A percentile compares a stretch with the other conserved stretches of the same genome.
These are phyloP conservation scores for Felis chaus DNA, from an alignment of 2,113 vertebrate species.

Conservation along the genomic window DNA sequence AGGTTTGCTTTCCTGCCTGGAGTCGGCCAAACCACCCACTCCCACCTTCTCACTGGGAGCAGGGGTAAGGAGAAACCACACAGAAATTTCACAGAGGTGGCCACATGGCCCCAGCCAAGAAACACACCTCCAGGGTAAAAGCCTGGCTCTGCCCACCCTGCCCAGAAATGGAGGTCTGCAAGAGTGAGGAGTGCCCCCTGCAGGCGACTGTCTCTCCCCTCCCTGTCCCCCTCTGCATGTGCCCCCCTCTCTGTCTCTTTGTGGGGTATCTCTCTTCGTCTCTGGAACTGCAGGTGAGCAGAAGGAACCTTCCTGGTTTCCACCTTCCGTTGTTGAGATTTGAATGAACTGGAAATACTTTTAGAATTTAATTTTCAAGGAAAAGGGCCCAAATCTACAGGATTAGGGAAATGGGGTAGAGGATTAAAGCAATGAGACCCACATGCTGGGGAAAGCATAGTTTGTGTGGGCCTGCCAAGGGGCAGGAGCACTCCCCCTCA, in stretches of 20 bases:
- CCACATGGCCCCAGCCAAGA: slow-evolving; percentile 68
- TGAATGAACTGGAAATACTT: not conserved
- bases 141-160: not conserved
- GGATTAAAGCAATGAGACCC: not conserved
- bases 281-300: too few relatives aligned
- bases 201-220: not conserved
- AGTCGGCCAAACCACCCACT: slow-evolving; percentile 79
- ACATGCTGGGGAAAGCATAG: not conserved
- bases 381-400: not conserved
- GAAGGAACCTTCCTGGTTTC: not conserved
- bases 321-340: not conserved
- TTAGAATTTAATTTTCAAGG: not conserved
- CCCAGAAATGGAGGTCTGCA: not conserved
- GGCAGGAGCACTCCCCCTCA: not conserved
- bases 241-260: not conserved
- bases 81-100: slow-evolving; percentile 60
- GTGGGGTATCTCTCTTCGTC: not conserved
- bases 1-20: slow-evolving; percentile 71
- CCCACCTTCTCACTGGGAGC: slow-evolving; percentile 45
- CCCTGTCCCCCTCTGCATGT: not conserved
- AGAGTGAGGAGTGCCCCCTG: not conserved
- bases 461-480: not conserved
- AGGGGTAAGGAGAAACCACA: slow-evolving; percentile 44
- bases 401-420: not conserved
- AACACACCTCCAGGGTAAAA: slow-evolving; percentile 43